Base-by-base conservation (phyloP, 2,113 vertebrate genomes). In the Carassius auratus region DNA sequence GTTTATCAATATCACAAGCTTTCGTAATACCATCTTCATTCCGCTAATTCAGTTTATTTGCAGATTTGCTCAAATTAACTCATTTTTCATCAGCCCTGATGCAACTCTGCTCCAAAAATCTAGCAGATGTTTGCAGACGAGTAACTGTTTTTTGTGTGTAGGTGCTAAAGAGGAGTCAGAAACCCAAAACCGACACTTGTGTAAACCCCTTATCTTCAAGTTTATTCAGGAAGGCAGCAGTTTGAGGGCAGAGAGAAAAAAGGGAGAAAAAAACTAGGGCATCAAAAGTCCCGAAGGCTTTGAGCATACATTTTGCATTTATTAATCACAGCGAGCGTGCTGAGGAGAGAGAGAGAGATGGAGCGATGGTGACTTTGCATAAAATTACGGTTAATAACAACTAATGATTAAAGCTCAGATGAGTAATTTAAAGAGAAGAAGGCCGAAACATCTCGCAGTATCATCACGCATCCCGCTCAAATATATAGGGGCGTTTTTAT, bases 251-350 rank as follows among this genome's bases (percentile, higher is more conserved):
- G 79, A 66, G 21, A 68, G 45, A 84, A 50, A 76, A 78, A 62
- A 55, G 66, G 23, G 14, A 42, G 71, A 87, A 88, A 86, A 86
- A 93, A 95, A 93, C 89, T 94, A 90, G 94, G 94, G 89, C 94
- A 95, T 92, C 90, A 88, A 87, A 89, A 92, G 92, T 94, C 94
- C 93, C 90, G 82, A 90, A 94, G 93, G 94, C 93, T 93, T 92
- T 87, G 84, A 93, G 91, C 84, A 91, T 90, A 90, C 87, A 90
- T 90, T 94, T 91, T 91, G 91, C 92, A 93, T 94, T 83, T 86
- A 94, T 94, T 95, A 92, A 94, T 86, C 85, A 87, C 64, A 89
- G 81, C 85, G 83, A 88, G 86, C 19, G 57, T 59, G 48, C 19
- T 69, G 64, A 76, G 30, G 26, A 48, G 50, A 52, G 66, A 45